Evolutionary conservation across 2,888 invertebrate species (phyloP).

Genomic region (Mythimna loreyi): DNA sequence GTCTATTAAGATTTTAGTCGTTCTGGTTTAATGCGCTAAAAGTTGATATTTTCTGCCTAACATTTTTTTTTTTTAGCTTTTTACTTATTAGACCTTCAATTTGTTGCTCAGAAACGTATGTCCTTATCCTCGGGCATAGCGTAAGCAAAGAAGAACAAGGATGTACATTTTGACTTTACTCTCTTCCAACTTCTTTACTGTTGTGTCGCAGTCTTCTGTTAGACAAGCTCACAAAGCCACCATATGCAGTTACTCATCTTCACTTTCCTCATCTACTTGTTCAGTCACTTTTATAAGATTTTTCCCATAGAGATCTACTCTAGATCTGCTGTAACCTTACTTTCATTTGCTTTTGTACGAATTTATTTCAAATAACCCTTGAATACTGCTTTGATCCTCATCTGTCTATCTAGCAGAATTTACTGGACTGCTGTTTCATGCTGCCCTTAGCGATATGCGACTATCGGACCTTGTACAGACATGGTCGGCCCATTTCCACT

Average conservation of each 20-base stretch:
- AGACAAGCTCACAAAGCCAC: neutral
- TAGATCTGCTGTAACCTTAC: too few species aligned
- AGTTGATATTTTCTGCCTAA: neutral
- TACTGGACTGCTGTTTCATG: neutral
- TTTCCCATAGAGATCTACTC: too few species aligned
- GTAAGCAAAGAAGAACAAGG: neutral
- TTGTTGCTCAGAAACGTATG: too few species aligned
- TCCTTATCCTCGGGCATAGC: too few species aligned
- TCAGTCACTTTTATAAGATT: neutral
- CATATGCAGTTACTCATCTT: neutral
- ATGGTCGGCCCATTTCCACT: neutral
- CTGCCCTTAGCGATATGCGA: neutral
- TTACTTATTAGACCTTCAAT: too few species aligned
- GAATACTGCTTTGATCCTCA: too few species aligned
- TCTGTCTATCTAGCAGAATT: neutral
- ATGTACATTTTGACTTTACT: neutral
- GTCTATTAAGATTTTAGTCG: conserved; percentile 2
- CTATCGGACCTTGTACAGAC: neutral
- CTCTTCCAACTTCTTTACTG: neutral
- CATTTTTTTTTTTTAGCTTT: neutral
- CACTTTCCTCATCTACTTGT: too few species aligned
- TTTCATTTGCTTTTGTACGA: neutral
- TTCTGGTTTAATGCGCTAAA: neutral
- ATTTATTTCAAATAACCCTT: too few species aligned
- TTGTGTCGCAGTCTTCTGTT: neutral